phyloP scores from a whole-genome alignment of 1,140 invertebrate species.

The Caenorhabditis tropicalis region DNA sequence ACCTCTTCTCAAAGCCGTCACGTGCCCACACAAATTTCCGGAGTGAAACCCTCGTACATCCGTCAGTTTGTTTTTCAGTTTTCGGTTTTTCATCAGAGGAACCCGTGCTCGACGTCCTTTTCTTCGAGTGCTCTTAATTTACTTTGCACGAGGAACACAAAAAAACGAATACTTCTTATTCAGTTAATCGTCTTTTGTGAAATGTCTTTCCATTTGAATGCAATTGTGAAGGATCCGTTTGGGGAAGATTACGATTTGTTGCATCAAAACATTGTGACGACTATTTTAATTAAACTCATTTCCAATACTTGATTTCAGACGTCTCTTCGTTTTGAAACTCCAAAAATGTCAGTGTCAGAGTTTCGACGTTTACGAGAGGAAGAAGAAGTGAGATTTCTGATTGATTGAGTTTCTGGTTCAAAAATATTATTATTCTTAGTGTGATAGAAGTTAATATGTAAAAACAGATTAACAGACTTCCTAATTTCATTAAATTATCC shows the following conservation, averaged over 20 bases:
- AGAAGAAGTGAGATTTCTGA: too few species aligned
- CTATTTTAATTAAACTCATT: not conserved
- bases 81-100: not conserved
- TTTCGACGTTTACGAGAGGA: too few species aligned
- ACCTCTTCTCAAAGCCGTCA: not conserved
- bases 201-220: too few species aligned
- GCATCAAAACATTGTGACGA: not conserved
- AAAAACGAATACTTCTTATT: not conserved
- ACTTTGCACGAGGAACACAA: not conserved
- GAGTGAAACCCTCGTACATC: not conserved
- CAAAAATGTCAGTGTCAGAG: too few species aligned
- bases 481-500: too few species aligned
- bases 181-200: not conserved
- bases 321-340: too few species aligned
- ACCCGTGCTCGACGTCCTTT: not conserved
- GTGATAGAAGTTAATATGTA: too few species aligned
- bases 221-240: too few species aligned
- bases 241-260: not conserved
- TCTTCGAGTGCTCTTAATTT: not conserved
- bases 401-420: too few species aligned
- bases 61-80: slow-evolving; percentile 5
- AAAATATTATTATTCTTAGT: too few species aligned
- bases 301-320: not conserved
- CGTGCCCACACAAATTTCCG: not conserved
- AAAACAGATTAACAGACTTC: too few species aligned